Conservation (phyloP, 2,797 vertebrate species). For the Carapus acus region DNA sequence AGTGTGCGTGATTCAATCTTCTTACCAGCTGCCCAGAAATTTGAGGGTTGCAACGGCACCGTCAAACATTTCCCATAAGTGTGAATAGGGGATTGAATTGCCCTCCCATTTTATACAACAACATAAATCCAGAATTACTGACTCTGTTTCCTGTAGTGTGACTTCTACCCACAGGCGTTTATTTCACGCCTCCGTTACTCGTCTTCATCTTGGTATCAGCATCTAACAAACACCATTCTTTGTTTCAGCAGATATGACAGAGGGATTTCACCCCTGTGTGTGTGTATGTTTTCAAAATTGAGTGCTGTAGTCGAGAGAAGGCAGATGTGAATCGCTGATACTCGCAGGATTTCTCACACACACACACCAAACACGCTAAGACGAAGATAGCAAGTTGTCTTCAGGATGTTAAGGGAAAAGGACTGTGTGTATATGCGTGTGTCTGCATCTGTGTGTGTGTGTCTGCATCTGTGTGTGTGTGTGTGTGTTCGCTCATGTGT, state of each 20-base stretch:
- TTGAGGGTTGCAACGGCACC: too few relatives aligned
- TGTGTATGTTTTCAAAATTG: neutral
- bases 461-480: constrained; percentile 8
- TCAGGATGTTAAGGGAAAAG: neutral
- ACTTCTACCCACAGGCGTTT: constrained; percentile 4
- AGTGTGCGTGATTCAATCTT: too few relatives aligned
- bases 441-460: constrained; percentile 24
- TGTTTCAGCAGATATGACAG: neutral
- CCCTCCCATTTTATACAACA: too few relatives aligned
- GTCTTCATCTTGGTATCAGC: constrained; percentile 1
- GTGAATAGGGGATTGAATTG: too few relatives aligned
- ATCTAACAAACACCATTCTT: neutral
- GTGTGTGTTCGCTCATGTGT: constrained; percentile 1
- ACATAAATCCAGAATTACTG: too few relatives aligned
- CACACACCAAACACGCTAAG: too few relatives aligned
- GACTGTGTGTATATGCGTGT: constrained; percentile 15
- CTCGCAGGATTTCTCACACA: too few relatives aligned
- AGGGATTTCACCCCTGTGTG: neutral
- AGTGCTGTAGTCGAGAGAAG: too few relatives aligned
- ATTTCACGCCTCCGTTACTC: constrained; percentile 7
- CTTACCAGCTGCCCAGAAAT: too few relatives aligned
- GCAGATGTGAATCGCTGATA: too few relatives aligned
- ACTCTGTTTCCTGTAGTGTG: too few relatives aligned
- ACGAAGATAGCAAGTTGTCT: neutral
- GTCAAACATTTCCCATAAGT: too few relatives aligned